phyloP scores from a whole-genome alignment of 2,797 vertebrate species.

The Sebastes nivosus region DNA sequence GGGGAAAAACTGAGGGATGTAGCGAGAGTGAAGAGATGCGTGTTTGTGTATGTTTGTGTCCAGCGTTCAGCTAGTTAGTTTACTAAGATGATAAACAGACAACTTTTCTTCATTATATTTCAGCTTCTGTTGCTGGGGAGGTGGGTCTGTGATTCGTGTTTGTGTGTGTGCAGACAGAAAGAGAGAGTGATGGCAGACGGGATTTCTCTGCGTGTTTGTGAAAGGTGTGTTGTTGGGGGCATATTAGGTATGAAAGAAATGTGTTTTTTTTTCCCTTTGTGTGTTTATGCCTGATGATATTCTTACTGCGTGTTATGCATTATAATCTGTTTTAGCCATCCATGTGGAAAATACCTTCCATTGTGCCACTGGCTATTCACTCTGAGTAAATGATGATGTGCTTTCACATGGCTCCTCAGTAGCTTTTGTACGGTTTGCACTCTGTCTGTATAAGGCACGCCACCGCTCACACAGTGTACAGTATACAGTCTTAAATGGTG shows the following conservation, averaged over 20 bases:
- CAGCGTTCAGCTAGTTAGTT: slow-evolving; percentile 35
- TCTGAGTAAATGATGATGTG: neutral
- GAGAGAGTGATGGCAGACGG: neutral
- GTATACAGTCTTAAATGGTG: neutral
- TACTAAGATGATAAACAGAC: slow-evolving; percentile 40
- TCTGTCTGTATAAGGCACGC: neutral
- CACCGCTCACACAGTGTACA: neutral
- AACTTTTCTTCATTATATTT: slow-evolving; percentile 36
- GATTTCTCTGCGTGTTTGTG: neutral
- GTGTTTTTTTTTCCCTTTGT: neutral
- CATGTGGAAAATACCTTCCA: slow-evolving; percentile 14
- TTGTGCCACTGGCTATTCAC: slow-evolving; percentile 8
- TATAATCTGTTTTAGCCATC: neutral
- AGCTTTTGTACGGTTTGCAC: neutral
- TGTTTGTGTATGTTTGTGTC: slow-evolving; percentile 39
- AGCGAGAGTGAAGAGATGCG: slow-evolving; percentile 26
- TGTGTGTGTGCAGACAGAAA: neutral
- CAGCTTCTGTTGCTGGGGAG: neutral
- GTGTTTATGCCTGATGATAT: neutral
- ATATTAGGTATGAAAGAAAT: neutral
- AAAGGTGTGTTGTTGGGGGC: neutral
- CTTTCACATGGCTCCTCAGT: neutral
- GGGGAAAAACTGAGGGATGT: slow-evolving; percentile 10
- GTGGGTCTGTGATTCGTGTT: neutral
- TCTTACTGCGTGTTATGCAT: neutral